Conservation (phyloP, 1,140 invertebrate genomes). For the Eulimnadia texana region DNA sequence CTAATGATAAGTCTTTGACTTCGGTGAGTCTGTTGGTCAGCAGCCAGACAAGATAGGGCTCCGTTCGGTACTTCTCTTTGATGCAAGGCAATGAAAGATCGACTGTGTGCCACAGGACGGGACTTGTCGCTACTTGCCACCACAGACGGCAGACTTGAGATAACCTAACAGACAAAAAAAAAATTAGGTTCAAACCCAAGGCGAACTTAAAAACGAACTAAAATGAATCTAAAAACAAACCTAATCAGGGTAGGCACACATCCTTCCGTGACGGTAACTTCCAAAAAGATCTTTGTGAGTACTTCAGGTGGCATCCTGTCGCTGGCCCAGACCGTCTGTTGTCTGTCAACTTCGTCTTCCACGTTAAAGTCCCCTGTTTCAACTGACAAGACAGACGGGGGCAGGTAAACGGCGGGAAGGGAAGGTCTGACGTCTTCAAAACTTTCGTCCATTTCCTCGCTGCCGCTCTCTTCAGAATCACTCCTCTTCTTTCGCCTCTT, state of each 20-base stretch:
- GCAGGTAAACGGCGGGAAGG: not conserved
- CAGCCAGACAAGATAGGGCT: conserved; percentile 56
- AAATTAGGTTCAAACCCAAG: conserved; percentile 2
- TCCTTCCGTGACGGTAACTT: conserved; percentile 46
- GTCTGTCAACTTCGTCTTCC: not conserved
- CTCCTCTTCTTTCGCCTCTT: conserved; percentile 9
- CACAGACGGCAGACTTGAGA: conserved; percentile 57
- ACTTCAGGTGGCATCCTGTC: conserved; percentile 38
- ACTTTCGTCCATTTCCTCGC: not conserved
- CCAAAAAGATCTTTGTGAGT: conserved; percentile 51
- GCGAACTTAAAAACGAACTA: not conserved
- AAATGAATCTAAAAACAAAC: conserved; percentile 28
- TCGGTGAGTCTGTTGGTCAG: conserved; percentile 51
- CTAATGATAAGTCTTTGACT: conserved; percentile 57
- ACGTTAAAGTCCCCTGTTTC: not conserved
- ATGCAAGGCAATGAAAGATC: conserved; percentile 54
- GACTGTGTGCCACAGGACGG: conserved; percentile 55
- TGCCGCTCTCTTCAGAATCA: conserved; percentile 4
- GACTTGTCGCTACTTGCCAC: conserved; percentile 46
- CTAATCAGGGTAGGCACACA: conserved; percentile 53
- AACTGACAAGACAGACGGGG: not conserved
- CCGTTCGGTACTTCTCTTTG: conserved; percentile 49
- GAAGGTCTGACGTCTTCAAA: not conserved
- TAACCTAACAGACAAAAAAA: conserved; percentile 37
- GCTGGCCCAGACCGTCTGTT: conserved; percentile 14